Evolutionary conservation across 2,113 vertebrate species (phyloP), one percentile per base, ranked within the genome.

Genomic region (Laticauda colubrina): DNA sequence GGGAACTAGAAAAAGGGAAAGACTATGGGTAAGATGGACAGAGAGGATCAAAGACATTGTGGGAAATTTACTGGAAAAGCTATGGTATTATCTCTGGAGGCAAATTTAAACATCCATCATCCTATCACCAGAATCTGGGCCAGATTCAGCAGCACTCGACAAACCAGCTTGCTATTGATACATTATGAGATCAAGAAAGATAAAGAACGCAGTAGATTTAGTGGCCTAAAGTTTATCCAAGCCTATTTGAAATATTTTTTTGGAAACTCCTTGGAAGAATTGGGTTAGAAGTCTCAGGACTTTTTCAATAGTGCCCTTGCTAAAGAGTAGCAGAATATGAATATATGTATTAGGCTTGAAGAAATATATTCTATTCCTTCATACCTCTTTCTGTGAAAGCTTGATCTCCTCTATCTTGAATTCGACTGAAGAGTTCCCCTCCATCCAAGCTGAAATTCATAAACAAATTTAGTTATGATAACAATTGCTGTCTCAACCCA

Each of bases 351-450:
- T 20, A 55, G 29, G 43, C 12, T 85, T 53, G 48, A 56, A 56
- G 75, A 89, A 88, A 48, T 39, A 26, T 15, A 34, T 14, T 20
- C 34, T 48, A 0, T 87, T 69, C 34, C 85, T 85, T 92, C 93
- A 0, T 97, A 99, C 99, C 99, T 98, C 99, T 98, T 92, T 99
- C 99, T 3, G 99, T 99, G 97, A 99, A 99, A 3, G 99, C 99
- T 93, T 99, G 99, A 97, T 99, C 99, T 95, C 99, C 99, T 96
- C 99, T 96, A 97, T 99, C 99, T 96, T 99, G 99, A 91, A 99
- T 99, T 12, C 99, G 97, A 97, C 98, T 99, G 89, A 99, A 99
- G 93, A 99, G 98, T 93, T 99, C 99, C 29, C 99, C 99, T 0
- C 99, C 99, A 0, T 99, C 99, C 98, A 99, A 97, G 96, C 99